Base-by-base conservation (phyloP, 2,113 vertebrate genomes). In the Pelecanoides urinatrix region DNA sequence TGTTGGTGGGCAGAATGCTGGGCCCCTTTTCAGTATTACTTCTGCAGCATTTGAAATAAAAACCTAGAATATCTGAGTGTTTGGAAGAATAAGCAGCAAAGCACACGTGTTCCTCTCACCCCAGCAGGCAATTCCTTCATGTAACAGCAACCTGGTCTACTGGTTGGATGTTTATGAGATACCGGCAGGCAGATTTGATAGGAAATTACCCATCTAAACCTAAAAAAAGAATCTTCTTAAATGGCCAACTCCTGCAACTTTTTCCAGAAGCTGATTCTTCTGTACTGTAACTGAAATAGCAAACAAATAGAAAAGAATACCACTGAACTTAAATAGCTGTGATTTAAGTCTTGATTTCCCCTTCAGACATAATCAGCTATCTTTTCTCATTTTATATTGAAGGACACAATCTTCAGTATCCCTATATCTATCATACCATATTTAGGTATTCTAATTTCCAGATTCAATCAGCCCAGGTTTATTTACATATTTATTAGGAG, bases 381-480 rank as follows among this genome's bases (percentile, higher is more conserved):
- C 36, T 80, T 70, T 88, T 83, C 63, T 89, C 47, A 79, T 86
- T 90, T 76, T 49, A 42, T 50, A 77, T 5, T 56, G 36, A 85
- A 65, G 32, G 11, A 68, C 21, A 53, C 6, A 72, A 53, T 86
- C 22, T 79, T 85, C 40, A 72, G 19, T 44, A 75, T 42, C 14
- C 9, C 11, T 71, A 18, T 50, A 84, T 15, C 30, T 45, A 86
- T 81, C 26, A 40, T 26, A 76, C n/a, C 26, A 29, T 47, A 55
- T 67, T 84, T 71, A 61, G n/a, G 14, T 68, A 53, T 84, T 88
- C 38, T 71, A 62, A 88, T 83, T 90, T 93, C 34, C 79, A 95
- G 49, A 76, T 72, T 68, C n/a, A 83, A 66, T 73, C 92, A 81
- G 9, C 27, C 40, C 22, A 59, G 42, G 21, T 9, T 74, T 77